Conservation (phyloP, 2,888 invertebrate species). For the Aplocera efformata region DNA sequence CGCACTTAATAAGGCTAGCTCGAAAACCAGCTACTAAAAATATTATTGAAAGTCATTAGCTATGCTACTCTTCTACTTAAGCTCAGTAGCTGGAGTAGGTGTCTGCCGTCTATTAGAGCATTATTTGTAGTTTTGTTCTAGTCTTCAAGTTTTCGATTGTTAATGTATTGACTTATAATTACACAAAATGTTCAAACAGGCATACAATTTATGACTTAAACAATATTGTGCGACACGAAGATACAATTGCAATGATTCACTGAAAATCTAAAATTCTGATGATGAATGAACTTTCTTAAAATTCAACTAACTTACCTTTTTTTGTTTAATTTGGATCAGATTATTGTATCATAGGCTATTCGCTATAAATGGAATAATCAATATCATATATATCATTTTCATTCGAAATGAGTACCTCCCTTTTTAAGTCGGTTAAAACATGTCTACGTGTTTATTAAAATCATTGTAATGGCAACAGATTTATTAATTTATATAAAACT, state of each 20-base stretch:
- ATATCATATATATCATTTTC: no score
- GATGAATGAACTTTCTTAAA: no score
- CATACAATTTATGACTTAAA: constrained; percentile 60
- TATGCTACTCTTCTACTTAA: constrained; percentile 2
- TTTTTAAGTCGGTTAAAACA: no score
- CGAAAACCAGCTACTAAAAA: constrained; percentile 5
- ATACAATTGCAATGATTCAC: constrained; percentile 5
- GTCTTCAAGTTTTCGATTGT: constrained; percentile 56
- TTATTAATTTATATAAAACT: no score
- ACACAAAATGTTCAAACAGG: constrained; percentile 43
- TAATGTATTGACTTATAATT: constrained; percentile 31
- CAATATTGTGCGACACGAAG: constrained; percentile 29
- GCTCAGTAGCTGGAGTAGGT: constrained; percentile 7
- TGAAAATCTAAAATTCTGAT: constrained; percentile 7
- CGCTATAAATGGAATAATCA: no score
- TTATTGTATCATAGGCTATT: no score
- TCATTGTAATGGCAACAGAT: no score
- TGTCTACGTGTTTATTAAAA: no score
- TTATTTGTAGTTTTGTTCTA: constrained; percentile 47
- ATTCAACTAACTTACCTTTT: no score
- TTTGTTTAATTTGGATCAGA: no score
- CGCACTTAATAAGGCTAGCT: constrained; percentile 19
- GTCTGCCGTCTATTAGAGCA: constrained; percentile 24
- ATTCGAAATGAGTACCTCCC: no score
- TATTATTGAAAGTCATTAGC: not conserved